Evolutionary conservation across 2,888 invertebrate species (phyloP), one percentile per base, ranked within the genome.

Genomic region (Xestia rhomboidea): DNA sequence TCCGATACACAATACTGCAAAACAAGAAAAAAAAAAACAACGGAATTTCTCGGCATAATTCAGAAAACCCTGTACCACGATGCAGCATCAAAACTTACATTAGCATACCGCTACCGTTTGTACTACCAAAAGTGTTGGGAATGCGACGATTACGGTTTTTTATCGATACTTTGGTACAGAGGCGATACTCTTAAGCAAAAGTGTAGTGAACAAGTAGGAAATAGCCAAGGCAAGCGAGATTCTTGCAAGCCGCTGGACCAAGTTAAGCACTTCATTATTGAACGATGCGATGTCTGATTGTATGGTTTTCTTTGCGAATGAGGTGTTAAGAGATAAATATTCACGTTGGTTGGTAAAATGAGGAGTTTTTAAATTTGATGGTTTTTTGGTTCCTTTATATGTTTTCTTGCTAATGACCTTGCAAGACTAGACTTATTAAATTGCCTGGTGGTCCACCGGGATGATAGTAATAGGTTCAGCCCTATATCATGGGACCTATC

Each of bases 181-280:
- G 86, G 84, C 68, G 78, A 80, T 83, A 83, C 64, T 80, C 75
- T 68, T 34, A 54, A 34, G 76, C 76, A 67, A 78, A 77, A 81
- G 80, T 80, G 85, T 91, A 87, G 90, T 91, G 89, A 85, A 91
- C 92, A 93, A 95, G 94, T 95, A 96, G 96, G 96, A 96, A 96
- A 95, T 92, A 90, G 85, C 92, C 96, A 96, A 96, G 96, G 96
- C 93, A 93, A 96, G 92, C 96, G 90, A 92, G 95, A 95, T 95
- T 94, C 95, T 93, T 92, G 91, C 89, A 84, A 88, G 89, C 89
- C 91, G 92, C 92, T 93, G 92, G 89, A 51, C 91, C 91, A 90
- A 90, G 90, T 91, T 89, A 89, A 92, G 88, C 87, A 91, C 90
- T 92, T 92, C 90, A 92, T 92, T 91, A 91, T 87, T 60, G 44